phyloP scores from a whole-genome alignment of 2,888 invertebrate genomes.

The Galeopsomyia nigrocyanea region DNA sequence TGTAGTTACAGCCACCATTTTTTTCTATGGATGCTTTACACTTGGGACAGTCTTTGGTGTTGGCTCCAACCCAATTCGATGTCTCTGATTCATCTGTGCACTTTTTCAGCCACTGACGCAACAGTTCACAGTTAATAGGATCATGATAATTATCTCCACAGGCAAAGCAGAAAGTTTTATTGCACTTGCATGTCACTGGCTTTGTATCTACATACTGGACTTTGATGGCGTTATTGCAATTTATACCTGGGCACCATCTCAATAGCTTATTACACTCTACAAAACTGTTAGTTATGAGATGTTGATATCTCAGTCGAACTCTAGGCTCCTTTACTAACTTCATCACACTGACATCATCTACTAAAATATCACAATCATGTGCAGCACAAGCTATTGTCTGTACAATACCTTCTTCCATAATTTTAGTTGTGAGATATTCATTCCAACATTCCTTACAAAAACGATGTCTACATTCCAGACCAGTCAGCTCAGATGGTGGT shows the following conservation, averaged over 20 bases:
- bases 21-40: slow-evolving; percentile 71
- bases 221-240: slow-evolving; percentile 72
- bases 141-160: slow-evolving; percentile 74
- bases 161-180: slow-evolving; percentile 73
- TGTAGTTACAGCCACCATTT: slow-evolving; percentile 77
- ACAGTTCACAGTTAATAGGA: slow-evolving; percentile 73
- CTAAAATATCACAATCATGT: slow-evolving; percentile 87
- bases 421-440: slow-evolving; percentile 73
- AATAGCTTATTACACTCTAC: slow-evolving; percentile 66
- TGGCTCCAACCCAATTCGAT: slow-evolving; percentile 76
- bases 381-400: slow-evolving; percentile 75
- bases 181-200: slow-evolving; percentile 72
- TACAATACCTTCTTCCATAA: slow-evolving; percentile 72
- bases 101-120: slow-evolving; percentile 75
- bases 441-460: slow-evolving; percentile 74
- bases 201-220: slow-evolving; percentile 67
- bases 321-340: slow-evolving; percentile 76
- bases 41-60: slow-evolving; percentile 76
- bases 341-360: slow-evolving; percentile 97
- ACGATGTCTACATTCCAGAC: slow-evolving; percentile 73
- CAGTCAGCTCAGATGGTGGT: slow-evolving; percentile 73
- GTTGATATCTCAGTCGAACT: slow-evolving; percentile 70
- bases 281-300: slow-evolving; percentile 69
- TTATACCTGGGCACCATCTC: slow-evolving; percentile 75
- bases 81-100: slow-evolving; percentile 77